Evolutionary conservation across 2,797 vertebrate species (phyloP), one percentile per base, ranked within the genome.

Genomic region (Schizopygopsis malacanthus): DNA sequence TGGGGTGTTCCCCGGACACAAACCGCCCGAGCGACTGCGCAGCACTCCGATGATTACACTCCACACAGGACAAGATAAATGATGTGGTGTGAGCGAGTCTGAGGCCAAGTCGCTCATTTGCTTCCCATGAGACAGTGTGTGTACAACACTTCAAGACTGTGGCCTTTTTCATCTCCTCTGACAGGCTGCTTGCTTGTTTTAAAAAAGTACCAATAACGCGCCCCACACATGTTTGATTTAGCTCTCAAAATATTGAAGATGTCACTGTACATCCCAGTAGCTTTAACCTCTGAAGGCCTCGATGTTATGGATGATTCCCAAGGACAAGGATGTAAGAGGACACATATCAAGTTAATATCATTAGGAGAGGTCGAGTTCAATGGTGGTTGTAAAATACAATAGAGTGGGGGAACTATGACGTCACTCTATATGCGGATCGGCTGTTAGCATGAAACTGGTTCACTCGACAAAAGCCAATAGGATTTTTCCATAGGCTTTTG

Each of bases 1-100:
- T 56, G 85, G 84, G 83, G 84, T 86, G 81, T 90, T 88, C 86
- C 83, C 88, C 16, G 81, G 77, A 87, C 86, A 70, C 75, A 65
- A 79, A 70, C 79, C 67, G 22, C 59, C 83, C 20, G 79, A 90
- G 82, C 54, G 56, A 79, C 81, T 72, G 85, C 61, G 73, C 86
- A 88, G 50, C 78, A 65, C 81, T 79, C 85, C 41, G 43, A 90
- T 87, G 88, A 89, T 91, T 90, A 90, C 88, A 88, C 88, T 88
- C 85, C 77, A 56, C 84, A 89, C 84, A 89, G 85, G 90, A 88
- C 86, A 88, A 90, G 91, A 90, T 88, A 88, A 90, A 90, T 89
- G 81, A 84, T 85, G 87, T 63, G 81, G 88, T 85, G 85, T 82
- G 80, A 90, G 78, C 86, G 75, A 85, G 73, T 63, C 63, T 79